phyloP scores from a whole-genome alignment of 2,888 invertebrate species.

The Folsomia manolachei region DNA sequence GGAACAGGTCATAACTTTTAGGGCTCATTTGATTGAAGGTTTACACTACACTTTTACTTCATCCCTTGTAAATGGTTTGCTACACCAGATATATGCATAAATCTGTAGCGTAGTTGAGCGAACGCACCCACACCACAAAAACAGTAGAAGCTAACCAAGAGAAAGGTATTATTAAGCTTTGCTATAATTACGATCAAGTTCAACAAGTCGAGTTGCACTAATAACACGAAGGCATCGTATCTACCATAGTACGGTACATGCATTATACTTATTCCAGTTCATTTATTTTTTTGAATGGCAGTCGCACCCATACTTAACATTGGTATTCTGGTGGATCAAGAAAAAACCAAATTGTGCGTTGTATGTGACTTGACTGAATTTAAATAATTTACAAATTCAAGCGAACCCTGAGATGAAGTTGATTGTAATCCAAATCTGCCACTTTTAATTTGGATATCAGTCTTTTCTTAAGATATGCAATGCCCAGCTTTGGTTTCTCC shows the following conservation, averaged over 20 bases:
- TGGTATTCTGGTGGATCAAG: too few species aligned
- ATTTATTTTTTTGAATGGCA: not conserved
- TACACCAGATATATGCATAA: too few species aligned
- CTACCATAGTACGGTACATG: not conserved
- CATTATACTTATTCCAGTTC: not conserved
- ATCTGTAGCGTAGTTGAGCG: too few species aligned
- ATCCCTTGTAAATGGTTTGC: too few species aligned
- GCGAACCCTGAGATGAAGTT: not conserved
- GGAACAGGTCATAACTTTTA: not conserved
- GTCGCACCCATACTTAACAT: too few species aligned
- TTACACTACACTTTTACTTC: too few species aligned
- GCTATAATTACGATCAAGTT: slow-evolving; percentile 12
- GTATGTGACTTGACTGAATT: slow-evolving; percentile 10
- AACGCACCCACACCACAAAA: not conserved
- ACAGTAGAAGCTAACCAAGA: not conserved
- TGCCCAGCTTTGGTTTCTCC: not conserved
- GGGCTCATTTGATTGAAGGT: not conserved
- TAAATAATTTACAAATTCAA: not conserved
- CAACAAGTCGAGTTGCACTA: slow-evolving; percentile 1
- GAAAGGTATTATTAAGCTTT: slow-evolving; percentile 5
- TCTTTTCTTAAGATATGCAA: slow-evolving; percentile 1
- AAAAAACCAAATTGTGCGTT: not conserved
- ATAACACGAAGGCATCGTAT: not conserved
- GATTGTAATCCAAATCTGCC: slow-evolving; percentile 15
- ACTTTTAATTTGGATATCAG: slow-evolving; percentile 13